phyloP scores from a whole-genome alignment of 2,113 vertebrate genomes.

The Takifugu flavidus region DNA sequence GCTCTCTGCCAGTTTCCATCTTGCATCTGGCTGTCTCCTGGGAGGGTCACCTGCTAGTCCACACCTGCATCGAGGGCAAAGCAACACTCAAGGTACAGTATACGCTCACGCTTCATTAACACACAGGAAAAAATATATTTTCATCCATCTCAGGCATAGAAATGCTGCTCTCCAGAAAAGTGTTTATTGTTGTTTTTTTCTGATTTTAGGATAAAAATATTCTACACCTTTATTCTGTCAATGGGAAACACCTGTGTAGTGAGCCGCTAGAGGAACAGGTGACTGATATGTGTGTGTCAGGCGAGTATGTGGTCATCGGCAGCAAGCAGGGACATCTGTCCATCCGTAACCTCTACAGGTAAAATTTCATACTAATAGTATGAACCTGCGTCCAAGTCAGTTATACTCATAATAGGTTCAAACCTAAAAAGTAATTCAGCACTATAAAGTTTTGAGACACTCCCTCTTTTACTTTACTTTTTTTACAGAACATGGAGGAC shows the following conservation, averaged over 20 bases:
- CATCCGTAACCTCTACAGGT: constrained; percentile 93
- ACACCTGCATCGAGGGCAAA: constrained; percentile 89
- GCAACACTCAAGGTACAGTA: constrained; percentile 85
- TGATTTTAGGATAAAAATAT: constrained; percentile 87
- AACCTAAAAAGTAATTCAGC: no score
- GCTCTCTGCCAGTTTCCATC: constrained; percentile 83
- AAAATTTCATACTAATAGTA: constrained; percentile 22
- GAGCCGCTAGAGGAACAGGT: constrained; percentile 89
- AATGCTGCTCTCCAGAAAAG: background rate
- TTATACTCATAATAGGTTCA: no score
- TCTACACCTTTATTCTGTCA: constrained; percentile 92
- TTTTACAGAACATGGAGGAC: no score
- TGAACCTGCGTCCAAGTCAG: no score
- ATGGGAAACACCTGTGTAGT: constrained; percentile 87
- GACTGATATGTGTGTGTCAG: constrained; percentile 88
- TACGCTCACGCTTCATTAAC: background rate
- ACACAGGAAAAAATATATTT: background rate
- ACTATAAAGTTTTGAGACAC: background rate
- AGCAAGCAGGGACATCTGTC: constrained; percentile 92
- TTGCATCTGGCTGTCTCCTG: constrained; percentile 88
- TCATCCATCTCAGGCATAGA: background rate
- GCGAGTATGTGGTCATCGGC: constrained; percentile 85
- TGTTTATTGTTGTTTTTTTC: background rate
- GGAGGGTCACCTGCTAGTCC: constrained; percentile 90
- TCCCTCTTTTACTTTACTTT: background rate